Evolutionary conservation across 2,888 invertebrate genomes (phyloP).

Genomic region (Drosophila infuscata): DNA sequence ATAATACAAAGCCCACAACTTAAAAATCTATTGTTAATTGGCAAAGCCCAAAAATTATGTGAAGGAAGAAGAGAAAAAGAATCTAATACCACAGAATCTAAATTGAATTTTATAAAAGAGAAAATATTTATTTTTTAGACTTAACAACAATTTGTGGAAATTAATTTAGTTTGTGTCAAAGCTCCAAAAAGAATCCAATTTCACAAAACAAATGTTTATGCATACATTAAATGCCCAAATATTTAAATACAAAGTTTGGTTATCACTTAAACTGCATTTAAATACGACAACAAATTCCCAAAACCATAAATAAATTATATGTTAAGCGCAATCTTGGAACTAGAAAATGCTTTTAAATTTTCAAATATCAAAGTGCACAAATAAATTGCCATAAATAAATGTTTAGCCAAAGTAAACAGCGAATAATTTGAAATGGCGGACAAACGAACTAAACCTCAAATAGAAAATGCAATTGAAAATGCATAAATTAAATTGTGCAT

Average conservation of each 20-base stretch:
- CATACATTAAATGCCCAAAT: background rate
- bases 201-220: background rate
- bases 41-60: background rate
- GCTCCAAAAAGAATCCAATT: background rate
- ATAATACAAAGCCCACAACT: too few species aligned
- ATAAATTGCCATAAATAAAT: slow-evolving; percentile 55
- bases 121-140: too few species aligned
- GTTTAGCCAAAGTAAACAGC: slow-evolving; percentile 40
- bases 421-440: slow-evolving; percentile 52
- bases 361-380: slow-evolving; percentile 24
- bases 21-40: background rate
- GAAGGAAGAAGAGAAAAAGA: background rate
- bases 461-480: slow-evolving; percentile 56
- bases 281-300: slow-evolving; percentile 27
- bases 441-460: slow-evolving; percentile 37
- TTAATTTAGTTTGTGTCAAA: background rate
- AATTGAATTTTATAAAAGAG: background rate
- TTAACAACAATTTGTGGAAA: background rate
- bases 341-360: slow-evolving; percentile 31
- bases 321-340: slow-evolving; percentile 27
- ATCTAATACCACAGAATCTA: background rate
- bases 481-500: slow-evolving; percentile 56
- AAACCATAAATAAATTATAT: slow-evolving; percentile 23
- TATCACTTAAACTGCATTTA: slow-evolving; percentile 20
- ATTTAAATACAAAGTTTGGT: background rate